Conservation (phyloP, 37 sponge, comb jelly and placozoan genomes). For the Spongilla lacustris region DNA sequence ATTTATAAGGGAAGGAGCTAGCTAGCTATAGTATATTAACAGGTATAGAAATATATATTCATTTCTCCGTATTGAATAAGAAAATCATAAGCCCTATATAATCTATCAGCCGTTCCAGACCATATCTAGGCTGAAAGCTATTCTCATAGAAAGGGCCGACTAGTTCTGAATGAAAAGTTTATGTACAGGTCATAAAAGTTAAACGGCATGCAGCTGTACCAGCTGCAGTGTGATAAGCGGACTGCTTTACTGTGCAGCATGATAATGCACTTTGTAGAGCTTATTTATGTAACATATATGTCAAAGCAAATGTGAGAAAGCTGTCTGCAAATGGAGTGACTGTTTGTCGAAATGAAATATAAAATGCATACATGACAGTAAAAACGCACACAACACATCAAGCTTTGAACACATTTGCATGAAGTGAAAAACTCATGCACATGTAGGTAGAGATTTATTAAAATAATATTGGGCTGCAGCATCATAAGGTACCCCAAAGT, state of each 20-base stretch:
- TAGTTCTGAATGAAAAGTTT: neutral
- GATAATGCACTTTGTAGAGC: neutral
- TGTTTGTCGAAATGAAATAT: constrained; percentile 1
- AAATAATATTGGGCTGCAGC: constrained; percentile 1
- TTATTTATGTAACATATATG: constrained; percentile 1
- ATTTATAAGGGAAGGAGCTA: too few species aligned
- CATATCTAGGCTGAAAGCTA: neutral
- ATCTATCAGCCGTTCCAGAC: constrained; percentile 1
- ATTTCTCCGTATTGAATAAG: neutral
- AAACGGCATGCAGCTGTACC: neutral
- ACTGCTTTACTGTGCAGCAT: neutral
- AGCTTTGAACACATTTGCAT: neutral
- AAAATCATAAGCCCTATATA: neutral
- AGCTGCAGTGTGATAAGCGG: neutral
- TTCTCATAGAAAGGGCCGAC: neutral
- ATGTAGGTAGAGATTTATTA: constrained; percentile 1
- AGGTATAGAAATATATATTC: neutral
- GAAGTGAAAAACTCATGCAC: neutral
- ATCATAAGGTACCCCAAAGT: neutral
- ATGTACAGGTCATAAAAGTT: neutral
- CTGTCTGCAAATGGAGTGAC: constrained; percentile 1
- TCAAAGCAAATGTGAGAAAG: neutral
- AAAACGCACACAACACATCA: neutral
- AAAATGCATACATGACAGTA: neutral
- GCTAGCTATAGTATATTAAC: neutral